phyloP scores from a whole-genome alignment of 1,140 invertebrate genomes.

The Drosophila pseudoananassae region DNA sequence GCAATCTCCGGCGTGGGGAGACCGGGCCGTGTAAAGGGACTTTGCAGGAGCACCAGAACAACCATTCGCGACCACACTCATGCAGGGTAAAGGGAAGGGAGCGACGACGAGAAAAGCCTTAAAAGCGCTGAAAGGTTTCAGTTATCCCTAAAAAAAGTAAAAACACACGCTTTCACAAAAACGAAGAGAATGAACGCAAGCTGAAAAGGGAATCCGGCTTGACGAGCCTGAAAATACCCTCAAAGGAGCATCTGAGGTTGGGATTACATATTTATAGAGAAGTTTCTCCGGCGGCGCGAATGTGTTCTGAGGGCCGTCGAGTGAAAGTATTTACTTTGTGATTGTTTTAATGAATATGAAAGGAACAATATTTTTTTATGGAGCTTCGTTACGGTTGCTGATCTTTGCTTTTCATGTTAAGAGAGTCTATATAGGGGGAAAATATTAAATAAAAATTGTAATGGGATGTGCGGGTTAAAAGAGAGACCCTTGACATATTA shows the following conservation, averaged over 20 bases:
- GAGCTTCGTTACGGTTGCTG: neutral
- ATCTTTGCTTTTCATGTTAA: neutral
- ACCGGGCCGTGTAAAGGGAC: constrained; percentile 30
- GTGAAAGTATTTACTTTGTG: neutral
- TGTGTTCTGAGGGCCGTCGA: too few relatives aligned
- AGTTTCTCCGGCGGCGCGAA: neutral
- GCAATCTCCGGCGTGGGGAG: constrained; percentile 71
- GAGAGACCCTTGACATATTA: neutral
- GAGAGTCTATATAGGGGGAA: neutral
- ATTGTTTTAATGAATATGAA: constrained; percentile 21
- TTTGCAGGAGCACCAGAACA: constrained; percentile 44
- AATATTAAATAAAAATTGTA: constrained; percentile 1
- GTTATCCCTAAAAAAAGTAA: constrained; percentile 40
- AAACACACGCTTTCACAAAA: constrained; percentile 32
- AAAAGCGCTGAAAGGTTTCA: constrained; percentile 71
- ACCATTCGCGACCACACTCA: constrained; percentile 37
- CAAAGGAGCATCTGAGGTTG: constrained; percentile 28
- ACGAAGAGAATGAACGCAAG: constrained; percentile 8
- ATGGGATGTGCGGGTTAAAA: neutral
- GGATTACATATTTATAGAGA: constrained; percentile 24
- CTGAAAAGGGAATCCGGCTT: constrained; percentile 36
- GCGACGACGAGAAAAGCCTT: constrained; percentile 36
- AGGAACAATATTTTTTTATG: neutral
- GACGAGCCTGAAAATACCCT: constrained; percentile 35
- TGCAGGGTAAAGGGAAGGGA: neutral